These are phyloP conservation scores for Bovichtus diacanthus DNA, from an alignment of 2,797 vertebrate species.

Conservation along the genomic window DNA sequence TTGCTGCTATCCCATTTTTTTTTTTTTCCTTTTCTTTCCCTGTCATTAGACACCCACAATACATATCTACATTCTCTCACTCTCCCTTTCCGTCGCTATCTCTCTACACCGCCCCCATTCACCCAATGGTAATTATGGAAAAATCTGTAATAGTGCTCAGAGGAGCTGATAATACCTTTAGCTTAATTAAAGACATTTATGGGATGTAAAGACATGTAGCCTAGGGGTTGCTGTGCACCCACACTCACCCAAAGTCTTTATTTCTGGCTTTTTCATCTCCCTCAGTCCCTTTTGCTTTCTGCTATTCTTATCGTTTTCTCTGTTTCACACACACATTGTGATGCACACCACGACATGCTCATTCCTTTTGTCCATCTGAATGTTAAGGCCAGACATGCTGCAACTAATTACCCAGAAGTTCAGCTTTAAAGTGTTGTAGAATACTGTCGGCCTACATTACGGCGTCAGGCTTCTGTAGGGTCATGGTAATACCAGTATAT, in stretches of 20 bases:
- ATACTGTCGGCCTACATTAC: conserved; percentile 9
- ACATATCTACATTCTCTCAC: conserved; percentile 55
- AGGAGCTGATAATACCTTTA: conserved; percentile 86
- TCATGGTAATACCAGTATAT: conserved; percentile 4
- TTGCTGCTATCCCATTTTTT: conserved; percentile 12
- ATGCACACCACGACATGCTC: conserved; percentile 38
- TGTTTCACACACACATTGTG: conserved; percentile 53
- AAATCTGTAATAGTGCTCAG: conserved; percentile 84
- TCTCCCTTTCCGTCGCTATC: conserved; percentile 49
- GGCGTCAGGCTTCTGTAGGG: not conserved
- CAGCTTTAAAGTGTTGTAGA: conserved; percentile 17
- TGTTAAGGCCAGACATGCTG: conserved; percentile 49
- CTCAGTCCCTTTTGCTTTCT: conserved; percentile 60
- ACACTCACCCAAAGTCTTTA: conserved; percentile 73
- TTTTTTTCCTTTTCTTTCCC: conserved; percentile 36
- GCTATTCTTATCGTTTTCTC: conserved; percentile 52
- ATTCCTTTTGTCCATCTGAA: conserved; percentile 46
- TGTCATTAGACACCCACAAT: conserved; percentile 79
- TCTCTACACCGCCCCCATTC: conserved; percentile 71
- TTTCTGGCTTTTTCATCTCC: conserved; percentile 72
- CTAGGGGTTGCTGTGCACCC: conserved; percentile 76
- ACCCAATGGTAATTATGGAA: conserved; percentile 86
- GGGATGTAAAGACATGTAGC: conserved; percentile 86
- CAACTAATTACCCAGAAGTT: conserved; percentile 39
- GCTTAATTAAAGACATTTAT: conserved; percentile 89